Evolutionary conservation across 2,113 vertebrate species (phyloP).

Genomic region (Periophthalmodon schlosseri): DNA sequence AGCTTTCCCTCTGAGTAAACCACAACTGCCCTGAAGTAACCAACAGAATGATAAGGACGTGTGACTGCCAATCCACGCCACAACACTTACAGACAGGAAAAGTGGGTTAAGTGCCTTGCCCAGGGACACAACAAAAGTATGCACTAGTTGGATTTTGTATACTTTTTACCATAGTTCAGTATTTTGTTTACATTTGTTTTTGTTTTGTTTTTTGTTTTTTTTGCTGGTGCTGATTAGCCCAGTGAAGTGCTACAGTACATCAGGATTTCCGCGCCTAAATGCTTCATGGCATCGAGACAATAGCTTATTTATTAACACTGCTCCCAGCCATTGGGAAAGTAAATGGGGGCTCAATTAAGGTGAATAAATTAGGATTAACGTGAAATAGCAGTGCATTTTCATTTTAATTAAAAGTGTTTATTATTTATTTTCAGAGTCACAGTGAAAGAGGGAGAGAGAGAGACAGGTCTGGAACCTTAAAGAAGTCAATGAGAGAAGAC

Average conservation of each 20-base stretch:
- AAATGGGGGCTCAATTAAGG: slow-evolving; percentile 76
- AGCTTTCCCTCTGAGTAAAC: too few relatives aligned
- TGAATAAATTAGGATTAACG: slow-evolving; percentile 79
- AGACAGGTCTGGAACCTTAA: slow-evolving; percentile 33
- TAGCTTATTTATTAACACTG: slow-evolving; percentile 73
- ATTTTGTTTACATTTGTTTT: slow-evolving; percentile 37
- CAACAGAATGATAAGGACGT: too few relatives aligned
- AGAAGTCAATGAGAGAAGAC: slow-evolving; percentile 13
- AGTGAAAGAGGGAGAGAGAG: slow-evolving; percentile 6
- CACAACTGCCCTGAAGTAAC: not conserved
- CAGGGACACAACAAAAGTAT: not conserved
- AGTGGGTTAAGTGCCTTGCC: not conserved
- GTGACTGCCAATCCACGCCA: not conserved
- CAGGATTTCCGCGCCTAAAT: slow-evolving; percentile 69
- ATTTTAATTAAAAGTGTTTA: slow-evolving; percentile 80
- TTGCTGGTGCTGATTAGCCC: slow-evolving; percentile 55
- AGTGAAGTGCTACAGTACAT: slow-evolving; percentile 66
- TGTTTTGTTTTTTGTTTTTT: too few relatives aligned
- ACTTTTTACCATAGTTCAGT: not conserved
- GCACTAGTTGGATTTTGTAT: not conserved
- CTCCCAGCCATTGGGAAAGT: slow-evolving; percentile 66
- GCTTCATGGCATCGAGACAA: slow-evolving; percentile 70
- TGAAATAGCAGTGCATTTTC: slow-evolving; percentile 70
- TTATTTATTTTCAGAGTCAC: slow-evolving; percentile 74
- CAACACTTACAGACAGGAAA: not conserved